Evolutionary conservation across 1,140 invertebrate genomes (phyloP), one percentile per base, ranked within the genome.

Genomic region (Saxidomus purpurata): DNA sequence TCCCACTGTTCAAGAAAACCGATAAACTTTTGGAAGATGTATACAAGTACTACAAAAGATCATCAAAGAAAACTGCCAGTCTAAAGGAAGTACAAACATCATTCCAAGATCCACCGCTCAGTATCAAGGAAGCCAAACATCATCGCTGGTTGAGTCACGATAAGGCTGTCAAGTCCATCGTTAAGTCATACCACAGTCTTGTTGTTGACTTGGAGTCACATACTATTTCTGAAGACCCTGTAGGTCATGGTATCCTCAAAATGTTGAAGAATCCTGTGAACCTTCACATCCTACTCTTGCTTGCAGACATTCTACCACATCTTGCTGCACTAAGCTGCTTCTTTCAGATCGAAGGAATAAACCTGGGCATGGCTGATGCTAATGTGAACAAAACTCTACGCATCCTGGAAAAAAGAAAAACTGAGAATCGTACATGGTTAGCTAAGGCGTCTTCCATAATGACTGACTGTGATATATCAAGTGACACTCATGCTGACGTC

Each of bases 81-180:
- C 71, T 74, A 22, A 38, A 43, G 22, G 71, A 74, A 11, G 71
- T 74, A 34, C 71, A 74, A 40, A 74, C 8, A n/a, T 34, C 71
- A 19, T 74, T 74, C 34, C 31, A 74, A 8, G 71, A 74, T 11
- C 8, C 71, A 43, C 71, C 71, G 8, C 3, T 74, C 13, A n/a
- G 4, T 43, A 74, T 74, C 38, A 34, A 40, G 34, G 9, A 74
- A 31, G 71, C 71, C 31, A 36, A 40, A 34, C 71, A 74, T n/a
- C 38, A 36, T 34, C 71, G 34, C 34, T 74, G n/a, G n/a, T n/a
- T n/a, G n/a, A n/a, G n/a, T n/a, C n/a, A n/a, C n/a, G n/a, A n/a
- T n/a, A n/a, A n/a, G n/a, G n/a, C n/a, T n/a, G n/a, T n/a, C n/a
- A n/a, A n/a, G n/a, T n/a, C n/a, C n/a, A n/a, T n/a, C n/a, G 71